A percentile compares a stretch with the other conserved stretches of the same genome.
Conservation (phyloP, 2,888 invertebrate genomes). For the Dioctria linearis region DNA sequence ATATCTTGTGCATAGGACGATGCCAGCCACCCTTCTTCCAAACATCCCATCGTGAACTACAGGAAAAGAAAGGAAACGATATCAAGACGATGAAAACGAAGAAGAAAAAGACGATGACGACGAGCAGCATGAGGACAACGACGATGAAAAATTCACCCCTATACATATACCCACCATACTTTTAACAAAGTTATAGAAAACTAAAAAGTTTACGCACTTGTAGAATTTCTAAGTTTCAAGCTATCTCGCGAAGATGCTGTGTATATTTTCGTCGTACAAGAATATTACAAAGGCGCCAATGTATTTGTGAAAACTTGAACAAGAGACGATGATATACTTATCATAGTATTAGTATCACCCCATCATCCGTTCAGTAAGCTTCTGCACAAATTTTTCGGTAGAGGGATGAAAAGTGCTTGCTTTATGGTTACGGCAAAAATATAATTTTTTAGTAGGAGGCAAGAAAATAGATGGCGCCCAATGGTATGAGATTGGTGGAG, state of each 20-base stretch:
- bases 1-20: slow-evolving; percentile 45
- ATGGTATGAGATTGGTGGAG: slow-evolving; percentile 25
- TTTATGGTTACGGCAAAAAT: slow-evolving; percentile 57
- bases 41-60: background rate
- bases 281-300: background rate
- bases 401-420: slow-evolving; percentile 56
- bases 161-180: slow-evolving; percentile 16
- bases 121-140: background rate
- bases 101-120: background rate
- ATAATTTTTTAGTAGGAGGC: slow-evolving; percentile 56
- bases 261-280: slow-evolving; percentile 10
- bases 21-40: background rate
- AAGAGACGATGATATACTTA: slow-evolving; percentile 32
- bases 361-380: slow-evolving; percentile 50
- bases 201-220: slow-evolving; percentile 60
- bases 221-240: slow-evolving; percentile 58
- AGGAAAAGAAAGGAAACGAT: slow-evolving; percentile 20
- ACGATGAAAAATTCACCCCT: slow-evolving; percentile 49
- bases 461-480: slow-evolving; percentile 50
- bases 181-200: slow-evolving; percentile 59
- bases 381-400: slow-evolving; percentile 56
- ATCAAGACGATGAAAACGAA: slow-evolving; percentile 20
- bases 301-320: slow-evolving; percentile 7
- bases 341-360: slow-evolving; percentile 37
- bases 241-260: slow-evolving; percentile 43